phyloP scores from a whole-genome alignment of 53 echinoderm and acorn worm species.

The Paelopatides confundens region DNA sequence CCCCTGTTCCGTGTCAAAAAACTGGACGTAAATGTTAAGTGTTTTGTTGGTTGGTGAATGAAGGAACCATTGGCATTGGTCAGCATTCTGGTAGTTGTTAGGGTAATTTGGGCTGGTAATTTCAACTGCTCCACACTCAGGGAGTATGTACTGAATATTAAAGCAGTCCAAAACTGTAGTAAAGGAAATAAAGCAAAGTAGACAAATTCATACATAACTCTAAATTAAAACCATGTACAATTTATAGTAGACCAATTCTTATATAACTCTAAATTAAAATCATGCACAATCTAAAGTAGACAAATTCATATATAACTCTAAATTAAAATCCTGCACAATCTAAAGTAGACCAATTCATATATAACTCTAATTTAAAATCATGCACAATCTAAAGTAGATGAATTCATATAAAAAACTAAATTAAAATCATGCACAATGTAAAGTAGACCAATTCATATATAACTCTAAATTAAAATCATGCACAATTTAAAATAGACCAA shows the following conservation, averaged over 20 bases:
- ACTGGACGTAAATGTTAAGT: slow-evolving; percentile 45
- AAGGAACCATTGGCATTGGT: slow-evolving; percentile 76
- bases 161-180: slow-evolving; percentile 32
- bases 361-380: too few relatives aligned
- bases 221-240: too few relatives aligned
- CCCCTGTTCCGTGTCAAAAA: slow-evolving; percentile 55
- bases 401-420: too few relatives aligned
- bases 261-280: too few relatives aligned
- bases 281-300: too few relatives aligned
- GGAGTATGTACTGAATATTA: slow-evolving; percentile 64
- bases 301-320: not conserved
- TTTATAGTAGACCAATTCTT: too few relatives aligned
- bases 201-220: too few relatives aligned
- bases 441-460: not conserved
- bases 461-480: too few relatives aligned
- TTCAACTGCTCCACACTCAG: slow-evolving; percentile 56
- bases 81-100: slow-evolving; percentile 67
- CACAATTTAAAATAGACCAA: not conserved
- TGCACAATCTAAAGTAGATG: too few relatives aligned
- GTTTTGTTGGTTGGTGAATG: slow-evolving; percentile 47
- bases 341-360: too few relatives aligned
- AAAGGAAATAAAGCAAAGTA: not conserved
- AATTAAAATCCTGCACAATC: too few relatives aligned
- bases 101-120: slow-evolving; percentile 91
- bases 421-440: too few relatives aligned